A percentile compares a stretch with the other conserved stretches of the same genome.
phyloP scores from a whole-genome alignment of 1,140 invertebrate species.

The Hylaeus volcanicus region DNA sequence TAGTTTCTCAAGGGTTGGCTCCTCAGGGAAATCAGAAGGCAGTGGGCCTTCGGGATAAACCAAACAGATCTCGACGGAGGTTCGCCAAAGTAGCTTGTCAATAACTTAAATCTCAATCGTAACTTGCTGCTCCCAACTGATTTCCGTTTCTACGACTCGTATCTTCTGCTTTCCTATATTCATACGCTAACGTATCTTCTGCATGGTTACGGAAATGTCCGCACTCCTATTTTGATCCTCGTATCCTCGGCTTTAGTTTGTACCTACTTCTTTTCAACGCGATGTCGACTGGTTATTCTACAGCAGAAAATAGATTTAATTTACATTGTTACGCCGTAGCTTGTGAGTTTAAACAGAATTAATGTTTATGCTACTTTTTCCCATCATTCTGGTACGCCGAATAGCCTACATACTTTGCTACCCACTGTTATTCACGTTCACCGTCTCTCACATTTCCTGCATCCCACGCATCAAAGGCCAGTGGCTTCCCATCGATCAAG shows the following conservation, averaged over 20 bases:
- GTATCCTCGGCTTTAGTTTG: background rate
- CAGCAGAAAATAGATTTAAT: background rate
- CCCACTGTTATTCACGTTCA: too few species aligned
- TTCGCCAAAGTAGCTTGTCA: conserved; percentile 80
- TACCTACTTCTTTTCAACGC: background rate
- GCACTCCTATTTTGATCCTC: conserved; percentile 14
- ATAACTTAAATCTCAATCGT: conserved; percentile 81
- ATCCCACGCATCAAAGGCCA: too few species aligned
- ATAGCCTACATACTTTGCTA: too few species aligned
- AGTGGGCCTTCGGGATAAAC: conserved; percentile 77
- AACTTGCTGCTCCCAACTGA: conserved; percentile 78
- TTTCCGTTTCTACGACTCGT: conserved; percentile 74
- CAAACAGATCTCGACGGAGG: conserved; percentile 72
- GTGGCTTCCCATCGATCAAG: background rate
- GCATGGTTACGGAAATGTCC: conserved; percentile 22
- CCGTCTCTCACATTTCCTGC: too few species aligned
- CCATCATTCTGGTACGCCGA: too few species aligned
- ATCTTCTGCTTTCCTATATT: conserved; percentile 59
- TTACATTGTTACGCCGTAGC: too few species aligned
- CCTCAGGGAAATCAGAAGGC: conserved; percentile 79
- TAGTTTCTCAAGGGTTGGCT: conserved; percentile 78
- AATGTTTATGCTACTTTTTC: too few species aligned
- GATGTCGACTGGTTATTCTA: background rate
- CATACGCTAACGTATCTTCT: conserved; percentile 59
- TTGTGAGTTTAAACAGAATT: background rate